Percentiles rank a stretch among this genome's conserved stretches.
Evolutionary conservation across 2,888 invertebrate species (phyloP).

Genomic region (Monopis laevigella): DNA sequence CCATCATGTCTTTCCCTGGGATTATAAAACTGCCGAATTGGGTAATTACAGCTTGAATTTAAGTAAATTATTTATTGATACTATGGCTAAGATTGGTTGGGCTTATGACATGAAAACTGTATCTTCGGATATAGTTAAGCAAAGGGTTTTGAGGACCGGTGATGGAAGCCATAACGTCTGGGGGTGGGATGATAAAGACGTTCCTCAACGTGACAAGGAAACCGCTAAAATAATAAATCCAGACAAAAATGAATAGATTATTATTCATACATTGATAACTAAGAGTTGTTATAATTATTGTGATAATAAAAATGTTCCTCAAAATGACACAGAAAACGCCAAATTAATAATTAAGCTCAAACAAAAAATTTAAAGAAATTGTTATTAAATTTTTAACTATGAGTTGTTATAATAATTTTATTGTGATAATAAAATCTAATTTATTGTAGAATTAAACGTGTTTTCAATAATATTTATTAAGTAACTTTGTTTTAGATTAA

Average conservation of each 20-base stretch:
- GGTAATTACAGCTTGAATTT: constrained; percentile 12
- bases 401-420: too few relatives aligned
- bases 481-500: too few relatives aligned
- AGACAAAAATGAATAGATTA: constrained; percentile 26
- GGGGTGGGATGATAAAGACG: constrained; percentile 77
- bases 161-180: constrained; percentile 77
- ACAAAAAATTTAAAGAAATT: too few relatives aligned
- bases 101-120: constrained; percentile 89
- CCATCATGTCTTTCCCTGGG: constrained; percentile 88
- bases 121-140: constrained; percentile 72
- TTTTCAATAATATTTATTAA: too few relatives aligned
- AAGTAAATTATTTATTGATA: constrained; percentile 72
- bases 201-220: constrained; percentile 28
- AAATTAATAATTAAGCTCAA: too few relatives aligned
- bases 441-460: too few relatives aligned
- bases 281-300: too few relatives aligned
- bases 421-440: too few relatives aligned
- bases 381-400: too few relatives aligned
- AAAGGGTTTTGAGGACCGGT: constrained; percentile 77
- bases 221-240: constrained; percentile 28
- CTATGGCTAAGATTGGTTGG: constrained; percentile 83
- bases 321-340: too few relatives aligned
- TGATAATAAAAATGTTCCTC: too few relatives aligned
- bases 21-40: constrained; percentile 73
- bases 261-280: background rate